Evolutionary conservation across 1,140 invertebrate genomes (phyloP).

Genomic region (Ridgeia piscesae): DNA sequence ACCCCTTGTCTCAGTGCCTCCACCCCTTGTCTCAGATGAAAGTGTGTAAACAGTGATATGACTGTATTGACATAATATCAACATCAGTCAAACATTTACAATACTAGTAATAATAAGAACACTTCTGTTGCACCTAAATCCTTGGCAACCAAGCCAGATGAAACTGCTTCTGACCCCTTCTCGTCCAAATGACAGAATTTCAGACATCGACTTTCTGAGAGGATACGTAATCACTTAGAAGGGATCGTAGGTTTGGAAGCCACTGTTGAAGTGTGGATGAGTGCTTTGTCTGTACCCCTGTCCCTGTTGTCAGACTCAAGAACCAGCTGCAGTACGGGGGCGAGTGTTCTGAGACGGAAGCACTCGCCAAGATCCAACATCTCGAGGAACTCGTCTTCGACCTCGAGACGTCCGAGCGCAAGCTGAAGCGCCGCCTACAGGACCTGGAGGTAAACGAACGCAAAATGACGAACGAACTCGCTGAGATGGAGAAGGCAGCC

Average conservation of each 20-base stretch:
- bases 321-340: slow-evolving; percentile 16
- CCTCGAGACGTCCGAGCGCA: slow-evolving; percentile 8
- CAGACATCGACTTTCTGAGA: too few species aligned
- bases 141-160: too few species aligned
- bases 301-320: slow-evolving; percentile 17
- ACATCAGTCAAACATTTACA: too few species aligned
- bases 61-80: too few species aligned
- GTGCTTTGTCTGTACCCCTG: not conserved
- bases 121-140: too few species aligned
- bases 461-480: not conserved
- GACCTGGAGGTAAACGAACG: slow-evolving; percentile 2
- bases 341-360: not conserved
- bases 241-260: not conserved
- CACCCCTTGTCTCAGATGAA: too few species aligned
- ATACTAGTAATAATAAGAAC: too few species aligned
- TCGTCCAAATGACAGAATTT: too few species aligned
- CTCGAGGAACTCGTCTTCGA: slow-evolving; percentile 19
- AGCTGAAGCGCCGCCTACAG: slow-evolving; percentile 16
- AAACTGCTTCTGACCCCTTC: too few species aligned
- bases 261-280: not conserved
- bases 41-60: too few species aligned
- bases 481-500: slow-evolving; percentile 7
- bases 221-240: not conserved
- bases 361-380: slow-evolving; percentile 23
- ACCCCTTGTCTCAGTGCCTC: too few species aligned